Conservation (phyloP, 2,113 vertebrate species). For the Salminus brasiliensis region DNA sequence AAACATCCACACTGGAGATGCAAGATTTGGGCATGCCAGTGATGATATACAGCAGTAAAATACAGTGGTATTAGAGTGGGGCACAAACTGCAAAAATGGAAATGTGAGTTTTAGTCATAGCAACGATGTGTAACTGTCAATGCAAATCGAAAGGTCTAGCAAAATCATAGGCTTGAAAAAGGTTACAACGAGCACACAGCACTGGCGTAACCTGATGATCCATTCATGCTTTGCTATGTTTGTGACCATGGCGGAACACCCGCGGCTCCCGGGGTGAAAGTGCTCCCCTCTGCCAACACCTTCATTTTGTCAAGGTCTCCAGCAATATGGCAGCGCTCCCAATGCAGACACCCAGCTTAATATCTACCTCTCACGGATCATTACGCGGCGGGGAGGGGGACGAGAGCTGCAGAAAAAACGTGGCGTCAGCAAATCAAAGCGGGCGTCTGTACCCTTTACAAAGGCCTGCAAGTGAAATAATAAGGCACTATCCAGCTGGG, state of each 20-base stretch:
- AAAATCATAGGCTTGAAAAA: too few relatives aligned
- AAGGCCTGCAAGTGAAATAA: slow-evolving; percentile 79
- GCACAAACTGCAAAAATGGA: too few relatives aligned
- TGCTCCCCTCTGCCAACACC: slow-evolving; percentile 19
- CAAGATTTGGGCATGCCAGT: too few relatives aligned
- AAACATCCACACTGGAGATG: too few relatives aligned
- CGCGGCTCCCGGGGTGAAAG: slow-evolving; percentile 15
- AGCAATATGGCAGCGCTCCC: slow-evolving; percentile 29
- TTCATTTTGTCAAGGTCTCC: slow-evolving; percentile 48
- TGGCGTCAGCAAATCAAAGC: slow-evolving; percentile 69
- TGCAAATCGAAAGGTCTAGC: neutral
- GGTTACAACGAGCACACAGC: neutral
- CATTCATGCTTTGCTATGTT: neutral
- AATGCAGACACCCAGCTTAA: slow-evolving; percentile 33
- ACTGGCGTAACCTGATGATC: neutral
- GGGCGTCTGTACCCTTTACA: slow-evolving; percentile 61
- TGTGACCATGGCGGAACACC: neutral
- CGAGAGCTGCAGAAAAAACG: slow-evolving; percentile 63
- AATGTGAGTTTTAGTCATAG: too few relatives aligned
- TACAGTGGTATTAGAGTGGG: too few relatives aligned
- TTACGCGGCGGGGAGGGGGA: slow-evolving; percentile 22
- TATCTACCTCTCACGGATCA: slow-evolving; percentile 40
- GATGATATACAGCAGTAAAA: neutral
- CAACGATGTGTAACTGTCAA: too few relatives aligned
- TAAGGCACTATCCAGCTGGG: slow-evolving; percentile 86